Conservation (phyloP, 37 sponge, comb jelly and placozoan genomes). For the Halichondria panicea region DNA sequence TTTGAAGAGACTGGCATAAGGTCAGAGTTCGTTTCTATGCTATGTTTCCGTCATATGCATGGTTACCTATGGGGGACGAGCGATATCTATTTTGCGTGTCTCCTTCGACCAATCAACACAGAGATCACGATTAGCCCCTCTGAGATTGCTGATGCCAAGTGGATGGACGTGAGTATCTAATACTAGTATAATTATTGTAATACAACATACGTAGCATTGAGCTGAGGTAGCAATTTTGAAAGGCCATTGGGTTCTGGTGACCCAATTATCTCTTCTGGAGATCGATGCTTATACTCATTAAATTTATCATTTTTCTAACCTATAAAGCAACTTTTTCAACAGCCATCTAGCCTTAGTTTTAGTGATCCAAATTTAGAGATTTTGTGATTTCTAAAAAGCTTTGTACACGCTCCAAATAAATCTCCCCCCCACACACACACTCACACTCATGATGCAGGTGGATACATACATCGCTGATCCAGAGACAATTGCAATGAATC, state of each 20-base stretch:
- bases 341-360: too few species aligned
- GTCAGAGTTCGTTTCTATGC: slow-evolving; percentile 79
- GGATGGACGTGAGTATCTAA: slow-evolving; percentile 80
- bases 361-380: too few species aligned
- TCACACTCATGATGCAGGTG: slow-evolving; percentile 47
- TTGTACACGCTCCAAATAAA: too few species aligned
- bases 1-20: slow-evolving; percentile 86
- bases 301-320: too few species aligned
- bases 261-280: too few species aligned
- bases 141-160: slow-evolving; percentile 79
- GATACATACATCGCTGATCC: slow-evolving; percentile 61
- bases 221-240: too few species aligned
- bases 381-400: too few species aligned
- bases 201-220: too few species aligned
- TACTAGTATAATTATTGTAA: not conserved
- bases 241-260: too few species aligned
- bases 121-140: slow-evolving; percentile 45
- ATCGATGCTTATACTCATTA: too few species aligned
- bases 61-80: slow-evolving; percentile 57
- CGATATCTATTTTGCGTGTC: slow-evolving; percentile 81
- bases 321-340: too few species aligned
- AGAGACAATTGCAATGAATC: slow-evolving; percentile 28
- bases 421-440: too few species aligned
- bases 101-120: slow-evolving; percentile 59
- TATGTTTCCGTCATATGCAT: slow-evolving; percentile 80